Conservation (phyloP, 1,140 invertebrate species). For the Drosophila lacertosa region DNA sequence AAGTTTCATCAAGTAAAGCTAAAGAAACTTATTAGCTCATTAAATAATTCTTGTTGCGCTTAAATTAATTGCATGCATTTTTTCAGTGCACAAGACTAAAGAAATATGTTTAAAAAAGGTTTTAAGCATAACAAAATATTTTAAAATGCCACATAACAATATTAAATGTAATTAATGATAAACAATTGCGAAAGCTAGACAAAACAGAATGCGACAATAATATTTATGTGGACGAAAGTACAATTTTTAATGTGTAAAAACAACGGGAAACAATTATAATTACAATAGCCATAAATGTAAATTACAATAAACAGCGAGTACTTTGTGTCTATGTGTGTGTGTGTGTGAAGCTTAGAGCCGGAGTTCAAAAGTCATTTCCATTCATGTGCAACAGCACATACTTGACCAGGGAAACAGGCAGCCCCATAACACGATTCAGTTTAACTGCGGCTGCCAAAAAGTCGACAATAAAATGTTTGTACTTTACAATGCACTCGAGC, state of each 20-base stretch:
- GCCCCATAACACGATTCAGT: slow-evolving; percentile 24
- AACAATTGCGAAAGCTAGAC: slow-evolving; percentile 19
- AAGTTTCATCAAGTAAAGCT: neutral
- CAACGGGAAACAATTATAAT: slow-evolving; percentile 45
- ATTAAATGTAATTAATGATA: slow-evolving; percentile 42
- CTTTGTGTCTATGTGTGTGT: slow-evolving; percentile 3
- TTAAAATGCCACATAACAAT: slow-evolving; percentile 3
- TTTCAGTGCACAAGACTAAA: slow-evolving; percentile 1
- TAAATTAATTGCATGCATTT: neutral
- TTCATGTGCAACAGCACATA: slow-evolving; percentile 34
- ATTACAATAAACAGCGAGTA: slow-evolving; percentile 25
- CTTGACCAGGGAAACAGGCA: slow-evolving; percentile 12
- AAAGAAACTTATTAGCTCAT: slow-evolving; percentile 7
- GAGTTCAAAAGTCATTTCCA: slow-evolving; percentile 33
- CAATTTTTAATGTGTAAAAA: slow-evolving; percentile 30
- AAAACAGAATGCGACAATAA: slow-evolving; percentile 12
- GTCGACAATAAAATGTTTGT: slow-evolving; percentile 34
- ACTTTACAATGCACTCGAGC: slow-evolving; percentile 36
- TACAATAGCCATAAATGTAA: slow-evolving; percentile 57
- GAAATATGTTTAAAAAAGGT: neutral
- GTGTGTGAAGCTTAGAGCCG: slow-evolving; percentile 2
- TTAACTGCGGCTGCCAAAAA: slow-evolving; percentile 34
- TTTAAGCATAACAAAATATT: slow-evolving; percentile 14
- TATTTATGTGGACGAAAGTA: slow-evolving; percentile 25
- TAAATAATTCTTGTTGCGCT: slow-evolving; percentile 6